A percentile compares a stretch with the other conserved stretches of the same genome.
Evolutionary conservation across 2,888 invertebrate species (phyloP).

Genomic region (Priocnemis perturbator): DNA sequence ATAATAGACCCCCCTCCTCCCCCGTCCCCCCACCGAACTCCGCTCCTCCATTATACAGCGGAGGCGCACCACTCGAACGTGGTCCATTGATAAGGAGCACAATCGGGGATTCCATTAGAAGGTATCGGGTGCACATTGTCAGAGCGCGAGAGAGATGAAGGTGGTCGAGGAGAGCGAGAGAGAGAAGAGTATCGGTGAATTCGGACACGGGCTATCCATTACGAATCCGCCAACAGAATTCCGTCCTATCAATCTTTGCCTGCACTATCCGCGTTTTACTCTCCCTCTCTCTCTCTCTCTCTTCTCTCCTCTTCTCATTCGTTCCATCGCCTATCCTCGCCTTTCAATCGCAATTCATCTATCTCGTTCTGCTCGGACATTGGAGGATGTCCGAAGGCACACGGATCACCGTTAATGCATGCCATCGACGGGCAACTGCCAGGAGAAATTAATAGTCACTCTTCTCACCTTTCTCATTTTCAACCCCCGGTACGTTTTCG

Average conservation of each 20-base stretch:
- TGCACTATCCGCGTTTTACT: conserved; percentile 25
- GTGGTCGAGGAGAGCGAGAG: conserved; percentile 21
- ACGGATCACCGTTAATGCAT: conserved; percentile 61
- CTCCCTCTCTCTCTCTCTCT: conserved; percentile 19
- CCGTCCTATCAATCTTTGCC: conserved; percentile 69
- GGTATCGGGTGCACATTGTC: conserved; percentile 53
- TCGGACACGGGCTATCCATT: conserved; percentile 72
- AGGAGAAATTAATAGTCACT: conserved; percentile 62
- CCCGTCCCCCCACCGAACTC: conserved; percentile 14
- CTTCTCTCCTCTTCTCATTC: conserved; percentile 4
- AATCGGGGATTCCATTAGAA: conserved; percentile 70
- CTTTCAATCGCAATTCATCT: conserved; percentile 44
- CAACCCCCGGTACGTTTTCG: conserved; percentile 4
- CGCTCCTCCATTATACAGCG: conserved; percentile 34
- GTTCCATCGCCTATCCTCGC: conserved; percentile 17
- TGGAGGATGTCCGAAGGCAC: conserved; percentile 55
- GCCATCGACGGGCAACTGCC: conserved; percentile 52
- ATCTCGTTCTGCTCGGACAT: conserved; percentile 21
- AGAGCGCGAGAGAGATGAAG: conserved; percentile 35
- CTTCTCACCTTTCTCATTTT: conserved; percentile 50
- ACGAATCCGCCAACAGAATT: conserved; percentile 63
- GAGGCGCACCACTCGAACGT: conserved; percentile 50
- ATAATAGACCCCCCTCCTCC: conserved; percentile 44
- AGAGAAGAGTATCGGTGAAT: conserved; percentile 56
- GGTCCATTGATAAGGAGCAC: conserved; percentile 63